These are phyloP conservation scores for Drosophila sucinea DNA, from an alignment of 1,140 invertebrate species.

Conservation along the genomic window DNA sequence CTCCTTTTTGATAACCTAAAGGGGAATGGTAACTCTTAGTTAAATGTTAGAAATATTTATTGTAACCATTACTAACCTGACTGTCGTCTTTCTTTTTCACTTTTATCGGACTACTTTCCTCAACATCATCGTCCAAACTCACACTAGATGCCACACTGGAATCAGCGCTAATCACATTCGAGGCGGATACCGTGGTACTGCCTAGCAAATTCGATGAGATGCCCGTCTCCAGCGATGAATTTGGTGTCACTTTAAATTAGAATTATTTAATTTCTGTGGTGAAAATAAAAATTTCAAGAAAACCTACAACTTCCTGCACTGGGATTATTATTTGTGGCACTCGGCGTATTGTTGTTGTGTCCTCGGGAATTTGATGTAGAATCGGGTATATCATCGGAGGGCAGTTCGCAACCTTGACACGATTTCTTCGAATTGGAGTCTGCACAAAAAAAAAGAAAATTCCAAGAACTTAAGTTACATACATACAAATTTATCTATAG, in stretches of 20 bases:
- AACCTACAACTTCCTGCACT: slow-evolving; percentile 81
- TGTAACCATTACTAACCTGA: slow-evolving; percentile 50
- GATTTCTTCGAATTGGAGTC: slow-evolving; percentile 88
- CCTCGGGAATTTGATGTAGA: slow-evolving; percentile 87
- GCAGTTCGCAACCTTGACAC: slow-evolving; percentile 94
- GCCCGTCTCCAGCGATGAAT: slow-evolving; percentile 80
- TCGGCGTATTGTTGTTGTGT: slow-evolving; percentile 90
- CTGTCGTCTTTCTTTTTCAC: slow-evolving; percentile 81
- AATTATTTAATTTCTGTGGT: background rate
- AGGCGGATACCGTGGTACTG: slow-evolving; percentile 76
- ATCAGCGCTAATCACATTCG: slow-evolving; percentile 82
- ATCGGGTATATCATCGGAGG: slow-evolving; percentile 89
- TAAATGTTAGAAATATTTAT: background rate
- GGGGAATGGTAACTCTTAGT: background rate
- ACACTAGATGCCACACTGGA: slow-evolving; percentile 82
- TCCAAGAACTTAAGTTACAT: slow-evolving; percentile 45
- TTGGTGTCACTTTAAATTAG: slow-evolving; percentile 69
- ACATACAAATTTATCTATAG: slow-evolving; percentile 18
- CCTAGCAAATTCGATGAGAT: slow-evolving; percentile 79
- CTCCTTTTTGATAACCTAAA: slow-evolving; percentile 79
- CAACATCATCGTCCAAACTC: slow-evolving; percentile 79
- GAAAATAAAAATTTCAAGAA: background rate
- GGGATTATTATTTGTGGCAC: slow-evolving; percentile 89
- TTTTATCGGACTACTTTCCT: slow-evolving; percentile 78
- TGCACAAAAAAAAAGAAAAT: slow-evolving; percentile 41